Percentiles rank a stretch among this genome's conserved stretches.
Conservation (phyloP, 92 coral and sea anemone species). For the Virgularia gustaviana region DNA sequence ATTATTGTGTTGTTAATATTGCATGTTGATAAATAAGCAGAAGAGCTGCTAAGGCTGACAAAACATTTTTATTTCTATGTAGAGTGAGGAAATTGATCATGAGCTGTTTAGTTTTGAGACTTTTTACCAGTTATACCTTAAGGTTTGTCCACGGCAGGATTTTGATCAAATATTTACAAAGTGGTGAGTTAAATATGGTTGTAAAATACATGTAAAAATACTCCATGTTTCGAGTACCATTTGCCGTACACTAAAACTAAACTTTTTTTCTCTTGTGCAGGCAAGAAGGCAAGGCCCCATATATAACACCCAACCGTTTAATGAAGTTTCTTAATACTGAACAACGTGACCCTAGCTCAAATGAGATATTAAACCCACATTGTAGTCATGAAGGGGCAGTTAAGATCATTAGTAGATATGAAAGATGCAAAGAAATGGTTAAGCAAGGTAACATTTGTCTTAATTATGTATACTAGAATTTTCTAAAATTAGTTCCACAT, state of each 20-base stretch:
- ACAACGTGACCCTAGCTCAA: slow-evolving; percentile 92
- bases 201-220: too few relatives aligned
- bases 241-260: too few relatives aligned
- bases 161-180: slow-evolving; percentile 76
- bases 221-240: too few relatives aligned
- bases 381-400: slow-evolving; percentile 81
- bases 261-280: slow-evolving; percentile 31
- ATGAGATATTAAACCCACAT: slow-evolving; percentile 87
- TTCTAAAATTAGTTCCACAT: too few relatives aligned
- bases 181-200: slow-evolving; percentile 56
- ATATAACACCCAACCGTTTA: slow-evolving; percentile 66
- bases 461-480: too few relatives aligned
- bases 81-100: slow-evolving; percentile 76
- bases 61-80: background rate
- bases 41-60: too few relatives aligned
- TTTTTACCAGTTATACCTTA: slow-evolving; percentile 83
- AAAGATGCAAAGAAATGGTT: slow-evolving; percentile 75
- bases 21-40: background rate
- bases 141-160: slow-evolving; percentile 88
- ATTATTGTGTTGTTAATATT: background rate
- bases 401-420: slow-evolving; percentile 81
- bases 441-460: slow-evolving; percentile 67
- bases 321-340: slow-evolving; percentile 86
- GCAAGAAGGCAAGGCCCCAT: slow-evolving; percentile 95
- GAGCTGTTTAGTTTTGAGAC: slow-evolving; percentile 72